phyloP scores from a whole-genome alignment of 2,888 invertebrate species.

The Plebejus melissa region DNA sequence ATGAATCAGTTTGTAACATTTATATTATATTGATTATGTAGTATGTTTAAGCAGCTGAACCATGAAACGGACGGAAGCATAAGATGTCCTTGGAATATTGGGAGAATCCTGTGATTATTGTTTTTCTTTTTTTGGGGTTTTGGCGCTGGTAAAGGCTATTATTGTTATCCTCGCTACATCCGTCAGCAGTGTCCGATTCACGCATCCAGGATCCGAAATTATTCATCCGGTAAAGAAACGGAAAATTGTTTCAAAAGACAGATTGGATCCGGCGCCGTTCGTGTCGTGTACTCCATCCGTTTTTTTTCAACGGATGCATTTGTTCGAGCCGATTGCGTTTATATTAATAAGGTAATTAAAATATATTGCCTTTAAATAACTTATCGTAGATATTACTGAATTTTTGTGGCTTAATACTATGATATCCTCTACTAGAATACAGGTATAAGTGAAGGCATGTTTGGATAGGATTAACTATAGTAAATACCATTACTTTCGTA shows the following conservation, averaged over 20 bases:
- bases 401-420: too few relatives aligned
- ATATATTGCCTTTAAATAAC: not conserved
- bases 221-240: not conserved
- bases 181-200: slow-evolving; percentile 9
- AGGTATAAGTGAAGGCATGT: too few relatives aligned
- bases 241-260: not conserved
- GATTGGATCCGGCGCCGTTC: slow-evolving; percentile 18
- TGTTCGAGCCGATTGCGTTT: slow-evolving; percentile 1
- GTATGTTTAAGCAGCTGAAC: not conserved
- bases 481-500: too few relatives aligned
- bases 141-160: not conserved
- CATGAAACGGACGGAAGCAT: not conserved
- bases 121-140: not conserved
- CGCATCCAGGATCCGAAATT: not conserved
- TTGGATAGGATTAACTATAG: too few relatives aligned
- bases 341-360: not conserved
- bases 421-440: too few relatives aligned
- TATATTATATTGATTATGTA: not conserved
- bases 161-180: not conserved
- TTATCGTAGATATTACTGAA: too few relatives aligned
- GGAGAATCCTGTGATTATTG: not conserved
- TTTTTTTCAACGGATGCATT: slow-evolving; percentile 5
- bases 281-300: not conserved
- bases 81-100: not conserved
- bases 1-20: not conserved